Percentiles rank a stretch among this genome's conserved stretches.
Conservation (phyloP, 2,797 vertebrate genomes). For the Chaetophractus vellerosus region DNA sequence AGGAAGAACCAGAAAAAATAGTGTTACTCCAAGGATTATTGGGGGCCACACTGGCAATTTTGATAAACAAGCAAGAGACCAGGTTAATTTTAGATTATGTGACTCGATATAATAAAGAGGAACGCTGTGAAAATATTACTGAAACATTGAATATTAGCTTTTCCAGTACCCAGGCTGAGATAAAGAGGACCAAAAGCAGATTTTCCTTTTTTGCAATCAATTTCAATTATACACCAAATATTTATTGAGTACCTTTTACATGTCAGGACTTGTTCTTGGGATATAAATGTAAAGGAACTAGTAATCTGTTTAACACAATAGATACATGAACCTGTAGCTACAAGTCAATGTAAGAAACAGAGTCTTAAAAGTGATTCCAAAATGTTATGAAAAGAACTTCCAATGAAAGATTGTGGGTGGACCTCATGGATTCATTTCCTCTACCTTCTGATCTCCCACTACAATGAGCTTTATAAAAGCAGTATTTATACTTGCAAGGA, state of each 20-base stretch:
- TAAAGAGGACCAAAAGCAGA: not conserved
- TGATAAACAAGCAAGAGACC: not conserved
- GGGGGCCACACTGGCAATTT: not conserved
- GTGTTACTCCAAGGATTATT: not conserved
- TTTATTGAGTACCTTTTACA: not conserved
- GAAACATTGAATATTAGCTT: not conserved
- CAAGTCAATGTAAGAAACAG: not conserved
- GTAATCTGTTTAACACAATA: not conserved
- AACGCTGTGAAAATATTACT: not conserved
- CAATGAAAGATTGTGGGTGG: not conserved
- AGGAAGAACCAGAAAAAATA: not conserved
- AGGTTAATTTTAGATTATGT: not conserved
- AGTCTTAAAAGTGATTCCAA: not conserved
- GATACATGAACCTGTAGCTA: not conserved
- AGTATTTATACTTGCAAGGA: not conserved
- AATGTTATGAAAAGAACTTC: not conserved
- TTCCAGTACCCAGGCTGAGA: not conserved
- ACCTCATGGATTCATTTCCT: not conserved
- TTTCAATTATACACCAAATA: not conserved
- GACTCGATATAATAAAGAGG: not conserved
- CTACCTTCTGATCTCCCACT: not conserved
- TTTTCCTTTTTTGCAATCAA: not conserved
- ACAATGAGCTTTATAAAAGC: not conserved
- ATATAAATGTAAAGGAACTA: not conserved
- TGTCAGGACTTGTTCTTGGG: not conserved